These are phyloP conservation scores for Psix sp. DNA, from an alignment of 1,140 invertebrate genomes.

Conservation along the genomic window DNA sequence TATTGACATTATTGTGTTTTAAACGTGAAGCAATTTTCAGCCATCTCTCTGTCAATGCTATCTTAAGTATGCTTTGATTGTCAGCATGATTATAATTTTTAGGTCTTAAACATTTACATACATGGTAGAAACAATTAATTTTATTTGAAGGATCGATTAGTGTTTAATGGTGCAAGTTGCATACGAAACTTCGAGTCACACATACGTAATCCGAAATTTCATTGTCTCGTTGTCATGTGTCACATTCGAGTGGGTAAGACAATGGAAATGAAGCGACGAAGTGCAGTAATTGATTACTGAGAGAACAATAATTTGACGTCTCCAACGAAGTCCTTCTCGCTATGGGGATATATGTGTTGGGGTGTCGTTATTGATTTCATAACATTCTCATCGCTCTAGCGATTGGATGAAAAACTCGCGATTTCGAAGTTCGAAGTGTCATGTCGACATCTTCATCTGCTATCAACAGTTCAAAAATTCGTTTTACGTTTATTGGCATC, in stretches of 20 bases:
- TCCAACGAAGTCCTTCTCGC: conserved; percentile 26
- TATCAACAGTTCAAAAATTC: no score
- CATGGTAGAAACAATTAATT: no score
- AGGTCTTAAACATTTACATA: no score
- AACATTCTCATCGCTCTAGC: conserved; percentile 1
- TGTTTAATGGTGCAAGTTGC: conserved; percentile 14
- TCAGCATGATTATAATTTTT: no score
- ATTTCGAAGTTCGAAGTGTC: neutral
- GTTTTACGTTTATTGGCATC: no score
- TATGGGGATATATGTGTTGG: conserved; percentile 37
- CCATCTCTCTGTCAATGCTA: no score
- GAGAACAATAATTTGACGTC: conserved; percentile 50
- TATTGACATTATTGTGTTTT: no score
- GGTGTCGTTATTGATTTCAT: conserved; percentile 39
- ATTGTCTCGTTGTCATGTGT: conserved; percentile 34
- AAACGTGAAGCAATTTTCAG: no score
- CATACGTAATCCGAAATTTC: conserved; percentile 30
- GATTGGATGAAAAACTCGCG: neutral
- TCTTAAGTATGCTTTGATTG: no score
- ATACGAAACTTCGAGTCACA: conserved; percentile 3
- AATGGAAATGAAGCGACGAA: conserved; percentile 44
- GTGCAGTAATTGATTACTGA: conserved; percentile 49
- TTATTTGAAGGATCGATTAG: neutral
- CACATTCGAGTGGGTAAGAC: conserved; percentile 30
- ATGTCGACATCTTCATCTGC: no score